These are phyloP conservation scores for Melangyna quadrimaculata DNA, from an alignment of 2,888 invertebrate genomes.

Conservation along the genomic window DNA sequence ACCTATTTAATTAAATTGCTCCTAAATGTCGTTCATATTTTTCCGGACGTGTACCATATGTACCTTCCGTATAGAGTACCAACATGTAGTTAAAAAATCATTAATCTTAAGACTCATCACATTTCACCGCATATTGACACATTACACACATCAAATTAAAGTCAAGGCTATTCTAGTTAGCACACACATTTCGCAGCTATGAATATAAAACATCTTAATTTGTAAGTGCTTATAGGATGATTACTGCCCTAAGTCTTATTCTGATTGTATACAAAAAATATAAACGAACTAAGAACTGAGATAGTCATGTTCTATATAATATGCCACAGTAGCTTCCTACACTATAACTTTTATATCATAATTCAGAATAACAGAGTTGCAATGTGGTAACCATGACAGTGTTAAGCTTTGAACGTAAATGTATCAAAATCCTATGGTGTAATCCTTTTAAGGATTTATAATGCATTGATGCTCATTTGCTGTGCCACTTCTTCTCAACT, in stretches of 20 bases:
- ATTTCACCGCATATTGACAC: conserved; percentile 25
- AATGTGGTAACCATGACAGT: conserved; percentile 58
- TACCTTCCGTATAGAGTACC: too few species aligned
- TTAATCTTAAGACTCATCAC: neutral
- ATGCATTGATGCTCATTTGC: conserved; percentile 62
- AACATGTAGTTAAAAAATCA: too few species aligned
- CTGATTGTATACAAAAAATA: neutral
- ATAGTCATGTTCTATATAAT: neutral
- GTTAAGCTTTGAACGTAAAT: conserved; percentile 57
- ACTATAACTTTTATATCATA: conserved; percentile 28
- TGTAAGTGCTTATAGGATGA: conserved; percentile 28
- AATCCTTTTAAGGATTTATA: conserved; percentile 65
- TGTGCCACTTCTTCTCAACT: neutral
- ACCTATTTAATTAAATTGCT: too few species aligned
- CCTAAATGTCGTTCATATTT: too few species aligned
- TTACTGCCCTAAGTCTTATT: conserved; percentile 29
- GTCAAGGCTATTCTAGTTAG: conserved; percentile 36
- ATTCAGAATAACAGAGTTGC: conserved; percentile 26
- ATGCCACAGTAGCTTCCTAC: neutral
- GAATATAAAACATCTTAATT: conserved; percentile 25
- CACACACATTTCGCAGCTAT: neutral
- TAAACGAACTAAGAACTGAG: conserved; percentile 1
- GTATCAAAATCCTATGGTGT: conserved; percentile 64
- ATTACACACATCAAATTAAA: conserved; percentile 39
- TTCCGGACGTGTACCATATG: too few species aligned